Conservation (phyloP, 53 echinoderm and acorn worm species). For the Paracentrotus lividus region DNA sequence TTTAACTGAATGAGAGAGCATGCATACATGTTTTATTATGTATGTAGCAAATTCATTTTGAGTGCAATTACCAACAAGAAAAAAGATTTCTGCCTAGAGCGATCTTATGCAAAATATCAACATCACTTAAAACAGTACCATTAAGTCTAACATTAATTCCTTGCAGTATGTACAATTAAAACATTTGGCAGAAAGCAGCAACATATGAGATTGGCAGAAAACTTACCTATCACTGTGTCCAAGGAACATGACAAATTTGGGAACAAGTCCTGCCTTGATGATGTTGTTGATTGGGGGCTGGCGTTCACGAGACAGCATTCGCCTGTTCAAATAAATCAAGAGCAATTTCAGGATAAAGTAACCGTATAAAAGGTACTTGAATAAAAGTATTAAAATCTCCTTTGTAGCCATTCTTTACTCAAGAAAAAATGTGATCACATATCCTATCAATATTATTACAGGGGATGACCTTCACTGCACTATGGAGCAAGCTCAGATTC, state of each 20-base stretch:
- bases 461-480: too few relatives aligned
- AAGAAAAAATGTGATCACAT: too few relatives aligned
- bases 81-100: not conserved
- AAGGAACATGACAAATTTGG: slow-evolving; percentile 92
- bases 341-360: too few relatives aligned
- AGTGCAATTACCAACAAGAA: too few relatives aligned
- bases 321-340: slow-evolving; percentile 68
- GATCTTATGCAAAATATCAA: too few relatives aligned
- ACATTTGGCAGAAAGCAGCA: not conserved
- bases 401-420: too few relatives aligned
- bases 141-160: not conserved
- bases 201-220: not conserved
- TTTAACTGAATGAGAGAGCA: not conserved
- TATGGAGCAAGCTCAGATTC: too few relatives aligned
- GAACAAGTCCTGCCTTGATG: slow-evolving; percentile 88
- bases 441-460: too few relatives aligned
- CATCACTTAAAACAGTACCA: too few relatives aligned
- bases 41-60: too few relatives aligned
- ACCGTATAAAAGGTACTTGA: too few relatives aligned
- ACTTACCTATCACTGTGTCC: slow-evolving; percentile 90
- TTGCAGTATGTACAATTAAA: not conserved
- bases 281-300: slow-evolving; percentile 94
- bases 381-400: too few relatives aligned
- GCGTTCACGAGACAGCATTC: slow-evolving; percentile 92
- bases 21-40: not conserved